Percentiles rank a stretch among this genome's conserved stretches.
These are phyloP conservation scores for Etheostoma spectabile DNA, from an alignment of 2,113 vertebrate species.

Conservation along the genomic window DNA sequence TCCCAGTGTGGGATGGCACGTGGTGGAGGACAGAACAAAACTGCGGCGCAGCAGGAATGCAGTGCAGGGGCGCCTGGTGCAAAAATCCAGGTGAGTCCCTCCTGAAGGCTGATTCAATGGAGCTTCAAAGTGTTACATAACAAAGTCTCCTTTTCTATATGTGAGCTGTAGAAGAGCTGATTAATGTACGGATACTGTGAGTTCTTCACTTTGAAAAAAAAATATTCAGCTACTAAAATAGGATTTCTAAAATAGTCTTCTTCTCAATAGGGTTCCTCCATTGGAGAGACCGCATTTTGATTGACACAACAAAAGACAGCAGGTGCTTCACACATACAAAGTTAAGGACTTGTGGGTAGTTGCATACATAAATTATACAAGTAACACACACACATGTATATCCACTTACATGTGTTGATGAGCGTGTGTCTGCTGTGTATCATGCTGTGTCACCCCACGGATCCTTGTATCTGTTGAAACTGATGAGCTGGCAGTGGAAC, in stretches of 20 bases:
- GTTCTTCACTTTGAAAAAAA: constrained; percentile 15
- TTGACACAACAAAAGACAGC: constrained; percentile 21
- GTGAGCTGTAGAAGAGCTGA: constrained; percentile 9
- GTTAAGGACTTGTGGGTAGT: not conserved
- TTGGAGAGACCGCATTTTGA: constrained; percentile 43
- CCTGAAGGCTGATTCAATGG: not conserved
- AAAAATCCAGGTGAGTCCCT: no score
- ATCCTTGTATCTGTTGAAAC: constrained; percentile 94
- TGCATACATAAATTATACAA: not conserved
- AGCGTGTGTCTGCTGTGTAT: constrained; percentile 9
- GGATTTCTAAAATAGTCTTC: constrained; percentile 38
- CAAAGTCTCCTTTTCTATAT: not conserved
- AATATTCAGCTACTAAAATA: constrained; percentile 49
- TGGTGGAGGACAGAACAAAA: no score
- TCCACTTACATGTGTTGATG: constrained; percentile 19
- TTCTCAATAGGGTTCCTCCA: constrained; percentile 50
- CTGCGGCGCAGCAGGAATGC: no score
- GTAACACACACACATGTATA: not conserved
- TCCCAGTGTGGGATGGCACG: no score
- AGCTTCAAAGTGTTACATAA: not conserved
- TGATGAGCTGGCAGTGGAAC: constrained; percentile 96
- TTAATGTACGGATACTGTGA: not conserved
- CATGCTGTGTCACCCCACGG: constrained; percentile 87
- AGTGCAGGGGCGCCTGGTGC: no score
- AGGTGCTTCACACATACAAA: constrained; percentile 20